Conservation (phyloP, 1,140 invertebrate species). For the Oncopeltus fasciatus region DNA sequence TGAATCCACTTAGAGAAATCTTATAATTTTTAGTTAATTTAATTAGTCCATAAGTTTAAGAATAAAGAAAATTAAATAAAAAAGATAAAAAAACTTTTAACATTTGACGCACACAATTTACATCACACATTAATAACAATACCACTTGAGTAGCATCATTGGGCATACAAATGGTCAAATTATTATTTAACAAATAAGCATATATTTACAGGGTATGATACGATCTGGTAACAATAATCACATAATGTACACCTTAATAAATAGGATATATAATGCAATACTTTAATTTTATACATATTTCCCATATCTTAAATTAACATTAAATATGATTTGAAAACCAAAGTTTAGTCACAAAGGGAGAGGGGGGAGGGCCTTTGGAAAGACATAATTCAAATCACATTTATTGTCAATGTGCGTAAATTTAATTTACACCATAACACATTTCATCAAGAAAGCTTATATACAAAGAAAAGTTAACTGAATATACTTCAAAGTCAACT, state of each 20-base stretch:
- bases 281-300: neutral
- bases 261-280: conserved; percentile 1
- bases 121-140: conserved; percentile 1
- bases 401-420: conserved; percentile 7
- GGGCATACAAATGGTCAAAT: conserved; percentile 11
- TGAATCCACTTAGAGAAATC: neutral
- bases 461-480: neutral
- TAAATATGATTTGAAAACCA: neutral
- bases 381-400: neutral
- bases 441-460: conserved; percentile 2
- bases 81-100: neutral
- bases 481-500: too few relatives aligned
- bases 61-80: neutral
- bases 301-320: neutral
- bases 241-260: conserved; percentile 9
- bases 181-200: conserved; percentile 2
- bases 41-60: neutral
- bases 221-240: conserved; percentile 11
- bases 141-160: neutral
- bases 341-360: too few relatives aligned
- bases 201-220: conserved; percentile 13
- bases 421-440: conserved; percentile 8
- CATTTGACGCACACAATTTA: neutral
- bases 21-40: neutral
- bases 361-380: neutral